Conservation (phyloP, 2,888 invertebrate species). For the Philhelius pedissequus region DNA sequence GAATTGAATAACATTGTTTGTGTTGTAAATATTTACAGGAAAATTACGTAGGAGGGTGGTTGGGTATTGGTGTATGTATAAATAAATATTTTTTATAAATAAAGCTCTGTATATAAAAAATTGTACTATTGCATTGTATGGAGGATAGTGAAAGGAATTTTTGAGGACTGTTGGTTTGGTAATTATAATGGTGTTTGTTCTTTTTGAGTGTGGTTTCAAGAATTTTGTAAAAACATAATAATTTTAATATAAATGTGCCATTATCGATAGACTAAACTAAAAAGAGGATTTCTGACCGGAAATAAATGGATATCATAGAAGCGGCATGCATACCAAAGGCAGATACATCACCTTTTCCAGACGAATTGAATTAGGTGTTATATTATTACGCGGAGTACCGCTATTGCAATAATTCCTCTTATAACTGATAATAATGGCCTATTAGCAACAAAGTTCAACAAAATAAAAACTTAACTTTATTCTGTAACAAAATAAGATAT, state of each 20-base stretch:
- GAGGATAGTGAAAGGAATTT: slow-evolving; percentile 73
- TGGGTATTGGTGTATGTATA: slow-evolving; percentile 71
- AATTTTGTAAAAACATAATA: slow-evolving; percentile 69
- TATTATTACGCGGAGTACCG: not conserved
- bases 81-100: slow-evolving; percentile 75
- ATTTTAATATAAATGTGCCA: slow-evolving; percentile 69
- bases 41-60: slow-evolving; percentile 40
- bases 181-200: slow-evolving; percentile 43
- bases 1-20: slow-evolving; percentile 55
- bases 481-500: slow-evolving; percentile 16
- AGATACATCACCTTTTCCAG: not conserved
- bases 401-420: not conserved
- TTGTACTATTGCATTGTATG: slow-evolving; percentile 79
- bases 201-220: slow-evolving; percentile 52
- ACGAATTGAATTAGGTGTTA: not conserved
- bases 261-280: slow-evolving; percentile 56
- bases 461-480: slow-evolving; percentile 39
- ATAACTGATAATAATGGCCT: slow-evolving; percentile 42
- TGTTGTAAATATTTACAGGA: slow-evolving; percentile 75
- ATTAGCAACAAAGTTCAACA: slow-evolving; percentile 35
- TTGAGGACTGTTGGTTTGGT: slow-evolving; percentile 41
- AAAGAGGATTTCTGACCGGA: not conserved
- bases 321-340: slow-evolving; percentile 34
- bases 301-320: not conserved
- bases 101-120: slow-evolving; percentile 77